Evolutionary conservation across 2,888 invertebrate species (phyloP), one percentile per base, ranked within the genome.

Genomic region (Morpho helenor): DNA sequence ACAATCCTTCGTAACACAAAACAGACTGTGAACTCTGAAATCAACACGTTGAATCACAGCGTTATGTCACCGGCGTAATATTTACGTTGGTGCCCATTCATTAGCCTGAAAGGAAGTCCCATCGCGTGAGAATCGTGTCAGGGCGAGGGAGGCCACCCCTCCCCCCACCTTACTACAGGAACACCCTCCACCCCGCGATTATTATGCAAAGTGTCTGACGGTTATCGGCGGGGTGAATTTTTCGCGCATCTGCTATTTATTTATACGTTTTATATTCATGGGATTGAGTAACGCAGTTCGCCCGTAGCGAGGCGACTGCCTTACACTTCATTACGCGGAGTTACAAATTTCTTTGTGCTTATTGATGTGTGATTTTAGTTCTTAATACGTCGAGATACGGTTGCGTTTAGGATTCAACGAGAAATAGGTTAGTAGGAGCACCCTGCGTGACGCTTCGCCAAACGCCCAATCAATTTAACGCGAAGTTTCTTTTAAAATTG

Each of bases 171-270:
- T 63, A 59, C 69, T 68, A 60, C 65, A 66, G 65, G 66, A 66
- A 59, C 67, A 52, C 63, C 65, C 60, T 52, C 66, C 52, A 66
- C 74, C 81, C 81, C 82, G 79, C 85, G 81, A 87, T 88, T 89
- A 87, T 89, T 87, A 88, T 88, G 89, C 87, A 85, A 89, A 88
- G 87, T 87, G 87, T 87, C 80, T 82, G 80, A 77, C 80, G 77
- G 82, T 80, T 76, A 80, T 77, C 74, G 76, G 72, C 82, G 82
- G 87, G 87, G 86, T 79, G 87, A 86, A 77, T 86, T 88, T 88
- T 90, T 88, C 88, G 88, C 88, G 87, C 90, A 89, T 90, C 90
- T 89, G 89, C 87, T 90, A 89, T 90, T 89, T 90, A 89, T 88
- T 90, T 90, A 88, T 86, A 85, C 83, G 83, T 79, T 89, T 87